Evolutionary conservation across 2,888 invertebrate genomes (phyloP).

Genomic region (Protophormia terraenovae): DNA sequence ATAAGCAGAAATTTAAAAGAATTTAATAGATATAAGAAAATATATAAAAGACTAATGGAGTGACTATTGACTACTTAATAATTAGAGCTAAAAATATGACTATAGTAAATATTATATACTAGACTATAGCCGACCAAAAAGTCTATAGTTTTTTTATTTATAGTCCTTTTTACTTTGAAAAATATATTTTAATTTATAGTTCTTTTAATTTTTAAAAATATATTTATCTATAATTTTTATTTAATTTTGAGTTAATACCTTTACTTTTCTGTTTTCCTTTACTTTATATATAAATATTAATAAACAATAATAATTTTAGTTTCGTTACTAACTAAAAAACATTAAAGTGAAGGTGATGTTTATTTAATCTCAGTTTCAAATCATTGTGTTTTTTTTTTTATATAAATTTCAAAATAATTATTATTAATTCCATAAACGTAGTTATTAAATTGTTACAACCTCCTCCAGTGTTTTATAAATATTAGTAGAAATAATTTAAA

Average conservation of each 20-base stretch:
- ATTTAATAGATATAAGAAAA: neutral
- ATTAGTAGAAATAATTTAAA: too few relatives aligned
- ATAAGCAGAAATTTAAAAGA: neutral
- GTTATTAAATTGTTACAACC: neutral
- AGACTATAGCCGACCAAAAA: neutral
- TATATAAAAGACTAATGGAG: neutral
- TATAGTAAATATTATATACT: neutral
- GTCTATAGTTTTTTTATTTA: neutral
- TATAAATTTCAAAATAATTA: slow-evolving; percentile 10
- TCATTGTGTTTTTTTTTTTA: neutral
- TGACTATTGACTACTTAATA: neutral
- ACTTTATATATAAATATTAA: neutral
- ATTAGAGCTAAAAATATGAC: neutral
- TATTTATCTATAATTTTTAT: too few relatives aligned
- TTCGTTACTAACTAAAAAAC: neutral
- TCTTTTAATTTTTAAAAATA: too few relatives aligned
- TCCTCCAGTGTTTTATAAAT: neutral
- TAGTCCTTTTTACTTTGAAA: neutral
- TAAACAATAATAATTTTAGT: neutral
- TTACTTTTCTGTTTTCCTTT: neutral
- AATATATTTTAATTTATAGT: too few relatives aligned
- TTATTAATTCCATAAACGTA: neutral
- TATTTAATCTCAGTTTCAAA: neutral
- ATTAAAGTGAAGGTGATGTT: neutral
- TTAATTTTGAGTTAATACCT: neutral